Evolutionary conservation across 2,888 invertebrate genomes (phyloP).

Genomic region (Scaptodrosophila latifasciaeformis): DNA sequence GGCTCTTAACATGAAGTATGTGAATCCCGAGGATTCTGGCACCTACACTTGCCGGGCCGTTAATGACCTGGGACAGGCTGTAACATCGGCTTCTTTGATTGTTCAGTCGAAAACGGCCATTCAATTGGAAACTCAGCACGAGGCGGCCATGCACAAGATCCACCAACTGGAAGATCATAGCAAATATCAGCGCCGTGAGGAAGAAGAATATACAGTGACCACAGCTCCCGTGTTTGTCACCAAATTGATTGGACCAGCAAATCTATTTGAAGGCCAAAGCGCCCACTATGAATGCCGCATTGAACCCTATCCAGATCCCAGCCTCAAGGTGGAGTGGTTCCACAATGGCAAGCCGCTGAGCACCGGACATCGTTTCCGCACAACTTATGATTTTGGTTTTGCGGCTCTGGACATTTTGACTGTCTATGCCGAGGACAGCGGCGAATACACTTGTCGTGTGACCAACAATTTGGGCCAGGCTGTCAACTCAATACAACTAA

Average conservation of each 20-base stretch:
- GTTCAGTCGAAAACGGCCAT: conserved; percentile 93
- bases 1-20: conserved; percentile 94
- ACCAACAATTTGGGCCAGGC: conserved; percentile 91
- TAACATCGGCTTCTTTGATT: conserved; percentile 92
- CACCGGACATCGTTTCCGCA: conserved; percentile 93
- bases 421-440: conserved; percentile 95
- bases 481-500: conserved; percentile 85
- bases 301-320: conserved; percentile 93
- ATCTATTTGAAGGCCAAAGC: conserved; percentile 89
- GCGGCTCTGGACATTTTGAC: conserved; percentile 96
- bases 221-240: conserved; percentile 91
- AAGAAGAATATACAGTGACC: conserved; percentile 86
- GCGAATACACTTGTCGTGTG: conserved; percentile 91
- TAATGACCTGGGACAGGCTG: conserved; percentile 95
- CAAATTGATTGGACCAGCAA: conserved; percentile 89
- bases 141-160: conserved; percentile 90
- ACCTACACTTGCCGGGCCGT: conserved; percentile 95
- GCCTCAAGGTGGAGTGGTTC: conserved; percentile 93
- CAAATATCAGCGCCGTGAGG: conserved; percentile 86
- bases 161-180: conserved; percentile 89
- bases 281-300: conserved; percentile 95
- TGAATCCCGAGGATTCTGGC: conserved; percentile 96
- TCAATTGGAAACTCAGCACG: conserved; percentile 91
- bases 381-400: conserved; percentile 97
- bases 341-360: conserved; percentile 92